phyloP scores from a whole-genome alignment of 2,113 vertebrate genomes.

The Barbus barbus region DNA sequence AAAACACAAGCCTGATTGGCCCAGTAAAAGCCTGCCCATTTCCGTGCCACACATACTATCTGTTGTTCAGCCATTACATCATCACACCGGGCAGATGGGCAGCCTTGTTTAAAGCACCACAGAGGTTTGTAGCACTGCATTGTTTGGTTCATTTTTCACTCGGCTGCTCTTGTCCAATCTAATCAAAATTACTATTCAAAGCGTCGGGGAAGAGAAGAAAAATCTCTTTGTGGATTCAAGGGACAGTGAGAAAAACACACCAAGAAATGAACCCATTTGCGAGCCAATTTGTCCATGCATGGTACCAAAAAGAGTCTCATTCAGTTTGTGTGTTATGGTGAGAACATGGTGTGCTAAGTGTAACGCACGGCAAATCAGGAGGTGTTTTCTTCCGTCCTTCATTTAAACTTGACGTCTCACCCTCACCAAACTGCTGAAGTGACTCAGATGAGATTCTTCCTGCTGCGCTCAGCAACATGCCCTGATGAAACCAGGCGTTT shows the following conservation, averaged over 20 bases:
- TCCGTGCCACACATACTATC: not conserved
- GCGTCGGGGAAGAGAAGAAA: slow-evolving; percentile 49
- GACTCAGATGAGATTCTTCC: slow-evolving; percentile 32
- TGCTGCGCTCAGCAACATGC: slow-evolving; percentile 29
- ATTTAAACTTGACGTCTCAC: not conserved
- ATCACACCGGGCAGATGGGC: slow-evolving; percentile 61
- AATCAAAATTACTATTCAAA: slow-evolving; percentile 67
- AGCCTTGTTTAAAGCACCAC: slow-evolving; percentile 64
- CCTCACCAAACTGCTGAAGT: slow-evolving; percentile 31
- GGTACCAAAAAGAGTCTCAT: not conserved
- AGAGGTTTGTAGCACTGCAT: slow-evolving; percentile 50
- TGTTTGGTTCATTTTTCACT: slow-evolving; percentile 68
- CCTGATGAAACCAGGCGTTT: slow-evolving; percentile 10
- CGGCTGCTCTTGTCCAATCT: slow-evolving; percentile 64
- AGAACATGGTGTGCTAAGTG: not conserved
- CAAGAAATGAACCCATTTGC: not conserved
- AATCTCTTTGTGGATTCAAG: slow-evolving; percentile 37
- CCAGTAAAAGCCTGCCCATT: not conserved
- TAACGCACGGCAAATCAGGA: slow-evolving; percentile 4
- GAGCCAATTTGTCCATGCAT: not conserved
- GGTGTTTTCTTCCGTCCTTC: slow-evolving; percentile 15
- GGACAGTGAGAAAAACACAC: not conserved
- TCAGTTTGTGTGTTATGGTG: not conserved
- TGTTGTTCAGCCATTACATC: slow-evolving; percentile 38
- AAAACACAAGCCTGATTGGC: not conserved